These are phyloP conservation scores for Glyptemys insculpta DNA, from an alignment of 2,797 vertebrate genomes.

Conservation along the genomic window DNA sequence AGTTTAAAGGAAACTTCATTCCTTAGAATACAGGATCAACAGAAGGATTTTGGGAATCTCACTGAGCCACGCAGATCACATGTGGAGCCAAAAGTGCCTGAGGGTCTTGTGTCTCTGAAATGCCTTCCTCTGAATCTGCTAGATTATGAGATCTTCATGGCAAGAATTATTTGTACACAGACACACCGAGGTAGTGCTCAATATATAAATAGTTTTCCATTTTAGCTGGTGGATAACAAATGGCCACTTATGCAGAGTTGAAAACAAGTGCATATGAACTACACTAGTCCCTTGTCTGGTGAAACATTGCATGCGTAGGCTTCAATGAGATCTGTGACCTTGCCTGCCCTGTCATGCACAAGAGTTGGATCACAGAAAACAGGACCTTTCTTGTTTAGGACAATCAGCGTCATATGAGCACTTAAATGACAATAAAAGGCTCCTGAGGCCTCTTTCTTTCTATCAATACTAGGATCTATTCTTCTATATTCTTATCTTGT, in stretches of 20 bases:
- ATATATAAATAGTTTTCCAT: background rate
- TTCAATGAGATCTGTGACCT: background rate
- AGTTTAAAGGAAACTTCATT: fast-evolving
- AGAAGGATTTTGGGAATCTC: background rate
- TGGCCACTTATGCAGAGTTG: background rate
- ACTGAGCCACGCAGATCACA: background rate
- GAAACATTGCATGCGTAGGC: background rate
- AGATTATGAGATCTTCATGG: background rate
- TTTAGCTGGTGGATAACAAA: background rate
- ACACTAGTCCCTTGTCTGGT: background rate
- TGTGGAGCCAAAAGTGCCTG: background rate
- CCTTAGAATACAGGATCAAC: fast-evolving
- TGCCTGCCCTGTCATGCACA: background rate
- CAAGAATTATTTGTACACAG: background rate
- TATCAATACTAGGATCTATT: background rate
- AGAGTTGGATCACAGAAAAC: background rate
- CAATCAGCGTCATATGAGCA: background rate
- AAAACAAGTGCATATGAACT: background rate
- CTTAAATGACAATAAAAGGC: background rate
- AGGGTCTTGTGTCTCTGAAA: background rate
- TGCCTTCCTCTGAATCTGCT: background rate
- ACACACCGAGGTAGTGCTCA: background rate
- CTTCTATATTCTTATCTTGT: background rate
- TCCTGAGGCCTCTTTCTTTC: background rate
- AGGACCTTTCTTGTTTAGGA: background rate